Evolutionary conservation across 2,797 vertebrate genomes (phyloP), one percentile per base, ranked within the genome.

Genomic region (Aselliscus stoliczkanus): DNA sequence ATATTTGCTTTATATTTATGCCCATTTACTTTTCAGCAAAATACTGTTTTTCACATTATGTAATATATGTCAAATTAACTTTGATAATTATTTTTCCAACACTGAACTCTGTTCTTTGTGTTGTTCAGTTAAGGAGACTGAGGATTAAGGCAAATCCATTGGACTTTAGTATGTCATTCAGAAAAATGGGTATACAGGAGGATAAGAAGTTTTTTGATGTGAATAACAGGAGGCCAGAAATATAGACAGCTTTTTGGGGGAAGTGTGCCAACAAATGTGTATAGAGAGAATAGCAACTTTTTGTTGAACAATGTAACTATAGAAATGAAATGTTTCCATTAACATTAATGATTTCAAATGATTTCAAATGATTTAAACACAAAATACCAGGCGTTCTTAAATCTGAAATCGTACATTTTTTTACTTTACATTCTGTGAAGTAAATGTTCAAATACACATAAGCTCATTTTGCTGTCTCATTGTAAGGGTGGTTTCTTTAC

Each of bases 1-100:
- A 85, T 77, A 81, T n/a, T 88, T 73, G 21, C 73, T 88, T 93
- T 83, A 91, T 92, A 93, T 93, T 92, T 91, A 89, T 62, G 37
- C 54, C 44, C 29, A 70, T 37, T 91, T 72, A 70, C 27, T 62
- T 80, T 70, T 64, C 64, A 79, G 44, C 70, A 94, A 60, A 65
- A 84, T 85, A 56, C 18, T 37, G 27, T 70, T 84, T 93, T 92
- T 47, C 62, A 17, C 20, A 79, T 90, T 69, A 94, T 31, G 93
- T 60, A 79, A 77, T 62, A 67, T 54, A 85, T 58, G n/a, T 89
- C 34, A 88, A 84, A 92, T 95, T 84, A 95, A 67, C 34, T 77
- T 81, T 34, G 44, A 58, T 70, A 69, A n/a, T 82, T 92, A 58
- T 90, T 88, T 94, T 95, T 64, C 64, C 52, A 72, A 25, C 31